Conservation (phyloP, 2,797 vertebrate species). For the Rhinella marina region DNA sequence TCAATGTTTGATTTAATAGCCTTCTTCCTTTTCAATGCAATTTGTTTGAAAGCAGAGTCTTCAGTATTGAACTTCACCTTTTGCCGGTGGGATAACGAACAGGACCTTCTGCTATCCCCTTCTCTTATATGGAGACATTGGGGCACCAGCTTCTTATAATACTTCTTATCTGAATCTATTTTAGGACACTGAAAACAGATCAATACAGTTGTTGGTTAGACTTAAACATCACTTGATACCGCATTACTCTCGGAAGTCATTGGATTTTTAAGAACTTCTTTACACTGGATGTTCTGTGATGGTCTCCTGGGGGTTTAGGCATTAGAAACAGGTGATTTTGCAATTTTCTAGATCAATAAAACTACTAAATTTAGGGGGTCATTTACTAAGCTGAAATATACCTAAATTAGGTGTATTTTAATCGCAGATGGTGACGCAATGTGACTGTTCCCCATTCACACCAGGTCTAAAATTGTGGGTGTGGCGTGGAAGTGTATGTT, state of each 20-base stretch:
- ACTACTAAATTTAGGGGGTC: not conserved
- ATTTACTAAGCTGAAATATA: too few relatives aligned
- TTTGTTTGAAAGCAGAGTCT: constrained; percentile 2
- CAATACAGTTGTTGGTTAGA: constrained; percentile 13
- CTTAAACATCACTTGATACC: constrained; percentile 29
- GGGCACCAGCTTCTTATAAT: constrained; percentile 12
- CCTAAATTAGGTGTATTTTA: too few relatives aligned
- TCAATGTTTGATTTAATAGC: constrained; percentile 32
- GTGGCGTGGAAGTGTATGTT: too few relatives aligned
- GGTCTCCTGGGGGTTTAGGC: not conserved
- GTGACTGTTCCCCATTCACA: too few relatives aligned
- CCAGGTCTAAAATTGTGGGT: too few relatives aligned
- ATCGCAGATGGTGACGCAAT: too few relatives aligned
- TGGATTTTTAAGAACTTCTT: not conserved
- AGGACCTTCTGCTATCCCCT: not conserved
- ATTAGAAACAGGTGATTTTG: not conserved
- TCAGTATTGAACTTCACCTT: constrained; percentile 23
- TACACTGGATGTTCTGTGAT: not conserved
- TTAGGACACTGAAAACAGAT: constrained; percentile 15
- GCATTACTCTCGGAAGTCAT: constrained; percentile 7
- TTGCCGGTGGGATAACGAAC: not conserved
- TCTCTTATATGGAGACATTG: constrained; percentile 3
- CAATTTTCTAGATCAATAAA: not conserved
- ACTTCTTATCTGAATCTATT: constrained; percentile 19
- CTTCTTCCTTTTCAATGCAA: constrained; percentile 21